Base-by-base conservation (phyloP, 2,888 invertebrate species). In the Aspidiotus rigidus region DNA sequence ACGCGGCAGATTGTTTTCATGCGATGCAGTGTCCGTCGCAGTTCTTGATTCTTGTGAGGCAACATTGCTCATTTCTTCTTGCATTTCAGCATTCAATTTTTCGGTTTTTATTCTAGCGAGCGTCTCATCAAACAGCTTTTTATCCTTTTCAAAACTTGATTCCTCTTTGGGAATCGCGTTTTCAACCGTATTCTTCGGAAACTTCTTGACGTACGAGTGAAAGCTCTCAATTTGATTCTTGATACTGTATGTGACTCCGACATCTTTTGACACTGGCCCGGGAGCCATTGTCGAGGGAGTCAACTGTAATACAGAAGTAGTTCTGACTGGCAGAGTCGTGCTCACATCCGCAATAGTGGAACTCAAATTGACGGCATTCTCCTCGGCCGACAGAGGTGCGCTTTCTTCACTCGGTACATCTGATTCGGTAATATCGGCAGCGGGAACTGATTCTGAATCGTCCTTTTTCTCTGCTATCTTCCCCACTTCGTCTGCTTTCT, bases 1-100 rank as follows among this genome's bases (percentile, higher is more conserved):
- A 10, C 7, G 11, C 49, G 49, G 10, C 49, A n/a, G 10, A 13
- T 2, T 49, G 3, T 11, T 49, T n/a, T 11, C n/a, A 11, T 11
- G 11, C n/a, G 10, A 11, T 11, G 49, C 49, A 11, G 49, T 49
- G 1, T 11, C n/a, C 49, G 49, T 49, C 3, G n/a, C 6, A 11
- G 49, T 49, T 13, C 1, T 11, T 6, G 49, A 2, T 49, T 49
- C 49, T 13, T n/a, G 10, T 6, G 10, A 11, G n/a, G 49, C 49
- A 13, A 13, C 11, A 11, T 2, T 2, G 6, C 11, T 11, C 11
- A n/a, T n/a, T 6, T 74, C 73, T 11, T 73, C 72, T 17, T 72
- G 73, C 69, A 67, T 71, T 41, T 72, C 71, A 41, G 64, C 11
- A 41, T 40, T 55, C 15, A 64, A 44, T 53, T 67, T 67, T 39